Conservation (phyloP, 2,888 invertebrate species). For the Nymphalis polychloros region DNA sequence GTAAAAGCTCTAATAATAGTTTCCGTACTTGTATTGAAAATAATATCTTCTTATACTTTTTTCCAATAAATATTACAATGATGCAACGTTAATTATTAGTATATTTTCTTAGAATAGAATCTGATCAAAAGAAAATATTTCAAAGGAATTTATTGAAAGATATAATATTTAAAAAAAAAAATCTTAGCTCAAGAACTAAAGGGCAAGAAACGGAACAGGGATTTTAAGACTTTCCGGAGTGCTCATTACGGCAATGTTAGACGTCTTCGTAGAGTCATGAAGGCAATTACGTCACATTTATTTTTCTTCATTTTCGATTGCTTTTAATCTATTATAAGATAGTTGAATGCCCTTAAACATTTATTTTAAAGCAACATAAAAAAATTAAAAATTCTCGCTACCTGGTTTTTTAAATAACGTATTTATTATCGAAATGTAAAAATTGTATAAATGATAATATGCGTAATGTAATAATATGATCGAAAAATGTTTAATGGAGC, state of each 20-base stretch:
- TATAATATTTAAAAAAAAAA: constrained; percentile 42
- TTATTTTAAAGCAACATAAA: not conserved
- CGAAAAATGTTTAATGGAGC: too few species aligned
- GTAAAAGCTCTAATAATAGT: too few species aligned
- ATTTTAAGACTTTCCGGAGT: constrained; percentile 53
- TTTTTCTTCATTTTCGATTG: constrained; percentile 40
- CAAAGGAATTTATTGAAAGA: constrained; percentile 41
- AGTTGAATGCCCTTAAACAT: constrained; percentile 9
- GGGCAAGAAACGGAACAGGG: constrained; percentile 47
- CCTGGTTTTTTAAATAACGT: too few species aligned
- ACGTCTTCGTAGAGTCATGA: constrained; percentile 55
- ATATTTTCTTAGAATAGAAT: not conserved
- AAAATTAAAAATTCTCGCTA: too few species aligned
- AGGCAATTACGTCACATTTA: constrained; percentile 57
- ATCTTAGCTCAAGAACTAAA: constrained; percentile 46
- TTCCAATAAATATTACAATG: too few species aligned
- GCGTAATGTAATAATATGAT: too few species aligned
- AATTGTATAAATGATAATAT: too few species aligned
- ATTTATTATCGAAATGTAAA: too few species aligned
- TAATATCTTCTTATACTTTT: too few species aligned
- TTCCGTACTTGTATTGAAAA: too few species aligned
- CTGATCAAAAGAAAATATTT: constrained; percentile 30
- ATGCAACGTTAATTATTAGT: too few species aligned
- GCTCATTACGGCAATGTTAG: constrained; percentile 59
- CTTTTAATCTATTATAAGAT: constrained; percentile 31